Evolutionary conservation across 1,140 invertebrate genomes (phyloP), one percentile per base, ranked within the genome.

Genomic region (Drosophila chauvacae): DNA sequence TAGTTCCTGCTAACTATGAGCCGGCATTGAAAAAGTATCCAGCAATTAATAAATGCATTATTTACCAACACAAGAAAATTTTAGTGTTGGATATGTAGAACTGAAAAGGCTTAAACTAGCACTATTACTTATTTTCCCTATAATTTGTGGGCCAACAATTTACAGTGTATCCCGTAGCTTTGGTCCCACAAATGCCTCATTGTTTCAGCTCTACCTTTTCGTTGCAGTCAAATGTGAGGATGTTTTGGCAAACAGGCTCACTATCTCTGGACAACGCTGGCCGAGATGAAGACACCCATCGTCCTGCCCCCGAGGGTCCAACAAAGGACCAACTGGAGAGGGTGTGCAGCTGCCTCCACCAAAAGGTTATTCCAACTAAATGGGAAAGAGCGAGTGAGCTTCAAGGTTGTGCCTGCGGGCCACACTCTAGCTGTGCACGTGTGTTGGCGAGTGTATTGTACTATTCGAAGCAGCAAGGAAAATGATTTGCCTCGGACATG

Each of bases 281-380:
- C 28, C 60, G n/a, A 69, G 37, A 41, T 70, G 30, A 66, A 69
- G 66, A 66, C 20, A 63, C 47, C 47, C 47, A 48, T 33, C 37
- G 30, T 18, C 62, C 39, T 44, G 47, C 30, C 37, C 64, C 65
- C 30, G 28, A 42, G 30, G 63, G 30, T 16, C 45, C 35, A 28
- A 35, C 65, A 69, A 44, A 28, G 28, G 47, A 65, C 65, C 33
- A 65, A 51, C n/a, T 11, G 20, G 3, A n/a, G 44, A 13, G 33
- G 23, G 23, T 37, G 10, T 18, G 10, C 33, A 14, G 37, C 47
- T 20, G 60, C 37, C 48, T 20, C 58, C 26, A 33, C 65, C 51
- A 33, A 53, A 69, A 69, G 65, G 65, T 66, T 69, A 23, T 66
- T 20, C 66, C 62, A 68, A 53, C 61, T 66, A 69, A 69, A 66